Base-by-base conservation (phyloP, 2,113 vertebrate genomes). In the Rhinogobius similis region DNA sequence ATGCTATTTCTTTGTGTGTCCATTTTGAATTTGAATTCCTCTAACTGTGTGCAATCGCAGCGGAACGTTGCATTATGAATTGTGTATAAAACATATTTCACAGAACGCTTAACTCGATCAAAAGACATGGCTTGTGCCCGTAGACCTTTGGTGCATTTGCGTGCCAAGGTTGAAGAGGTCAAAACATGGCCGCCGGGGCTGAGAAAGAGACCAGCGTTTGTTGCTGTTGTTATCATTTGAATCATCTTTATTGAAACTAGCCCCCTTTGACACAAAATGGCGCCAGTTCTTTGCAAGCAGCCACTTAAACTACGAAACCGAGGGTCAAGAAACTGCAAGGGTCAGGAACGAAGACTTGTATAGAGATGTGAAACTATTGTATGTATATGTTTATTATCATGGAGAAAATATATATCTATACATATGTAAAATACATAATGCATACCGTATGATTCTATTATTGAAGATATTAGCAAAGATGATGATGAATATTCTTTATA, bases 331-430 rank as follows among this genome's bases (percentile, higher is more conserved):
- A 86, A 85, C 73, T 73, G 75, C 68, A 72, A 76, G 79, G 85
- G 87, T 87, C 84, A 87, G 80, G 55, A 86, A 70, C 82, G 72
- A 82, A 85, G 84, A 86, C 76, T 77, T 91, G 88, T 91, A 90
- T 77, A 92, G 89, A 91, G 69, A 88, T 87, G 88, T 91, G 77
- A 85, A 89, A 82, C 78, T 87, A 88, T 86, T 91, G 87, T 92
- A 93, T 87, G 86, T 89, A 92, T 90, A 92, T 90, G 88, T 93
- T 89, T 90, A 92, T 86, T 89, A 90, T 87, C 82, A 92, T 89
- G 75, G 85, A 86, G 81, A 89, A 86, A 83, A 29, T 55, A 83
- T 59, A 83, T 72, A 79, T 74, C 81, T 92, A 89, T 88, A 91
- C 74, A 91, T 90, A 92, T 91, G 88, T 90, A 92, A 90, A 86